Evolutionary conservation across 2,888 invertebrate genomes (phyloP), one percentile per base, ranked within the genome.

Genomic region (Scaptomyza caliginosa): DNA sequence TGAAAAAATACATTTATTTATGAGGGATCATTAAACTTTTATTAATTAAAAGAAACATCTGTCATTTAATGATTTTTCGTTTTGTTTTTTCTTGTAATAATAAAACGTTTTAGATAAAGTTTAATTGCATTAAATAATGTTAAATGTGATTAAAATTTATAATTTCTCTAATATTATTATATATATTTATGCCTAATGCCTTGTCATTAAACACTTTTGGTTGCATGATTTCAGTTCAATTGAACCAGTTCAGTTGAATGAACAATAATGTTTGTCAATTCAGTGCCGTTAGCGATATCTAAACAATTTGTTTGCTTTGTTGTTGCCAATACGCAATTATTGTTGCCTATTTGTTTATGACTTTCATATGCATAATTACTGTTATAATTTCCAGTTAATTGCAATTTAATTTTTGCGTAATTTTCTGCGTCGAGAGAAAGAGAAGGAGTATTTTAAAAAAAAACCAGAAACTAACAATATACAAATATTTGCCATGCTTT

Each of bases 311-410:
- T 42, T n/a, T 40, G 34, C 43, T 43, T 55, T 68, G 10, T 36
- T 36, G 16, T 3, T 67, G 49, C 45, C 67, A 64, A 70, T 57
- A 43, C 48, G 43, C 76, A 76, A 76, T 76, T 65, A 63, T 48
- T 79, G 60, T 34, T 65, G 63, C 59, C 52, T 86, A 76, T 78
- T 76, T 82, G 68, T 64, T 86, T 74, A 68, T 59, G 56, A 46
- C 51, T 82, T 83, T 63, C 72, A 68, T 67, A 62, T 75, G 74
- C 82, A 78, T 78, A 85, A 85, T 80, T 82, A 82, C 66, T 62
- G 59, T 51, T 73, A 71, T 85, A 74, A 84, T 86, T 83, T 82
- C 39, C 56, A 83, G 69, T 79, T 79, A 85, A 85, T 87, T 87
- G 67, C 55, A 58, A 72, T 77, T 87, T 70, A 82, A 87, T 81